Conservation (phyloP, 2,113 vertebrate genomes). For the Solea senegalensis region DNA sequence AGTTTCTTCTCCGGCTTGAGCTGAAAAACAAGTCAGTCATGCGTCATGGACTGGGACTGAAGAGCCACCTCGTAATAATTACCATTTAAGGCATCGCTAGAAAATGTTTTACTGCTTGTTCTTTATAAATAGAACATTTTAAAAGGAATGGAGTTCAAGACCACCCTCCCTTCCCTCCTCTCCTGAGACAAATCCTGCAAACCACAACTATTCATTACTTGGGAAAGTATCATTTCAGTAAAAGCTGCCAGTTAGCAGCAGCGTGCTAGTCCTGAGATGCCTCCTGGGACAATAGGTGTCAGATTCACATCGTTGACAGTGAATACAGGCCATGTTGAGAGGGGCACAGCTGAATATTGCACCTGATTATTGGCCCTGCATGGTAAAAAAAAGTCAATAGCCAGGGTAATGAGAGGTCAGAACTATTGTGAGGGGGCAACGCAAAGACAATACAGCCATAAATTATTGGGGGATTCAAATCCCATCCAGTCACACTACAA, state of each 20-base stretch:
- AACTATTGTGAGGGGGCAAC: slow-evolving; percentile 48
- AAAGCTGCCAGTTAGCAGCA: slow-evolving; percentile 62
- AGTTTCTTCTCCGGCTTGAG: slow-evolving; percentile 17
- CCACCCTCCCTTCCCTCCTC: slow-evolving; percentile 13
- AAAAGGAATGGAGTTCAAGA: slow-evolving; percentile 40
- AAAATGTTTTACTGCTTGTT: slow-evolving; percentile 25
- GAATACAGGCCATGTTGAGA: slow-evolving; percentile 61
- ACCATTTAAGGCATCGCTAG: slow-evolving; percentile 76
- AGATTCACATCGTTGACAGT: slow-evolving; percentile 66
- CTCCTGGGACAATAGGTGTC: slow-evolving; percentile 67
- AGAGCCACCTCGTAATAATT: slow-evolving; percentile 31
- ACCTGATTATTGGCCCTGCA: slow-evolving; percentile 36
- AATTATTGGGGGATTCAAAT: slow-evolving; percentile 68
- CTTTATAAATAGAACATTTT: slow-evolving; percentile 41
- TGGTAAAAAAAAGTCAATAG: slow-evolving; percentile 23
- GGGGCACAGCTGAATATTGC: slow-evolving; percentile 54
- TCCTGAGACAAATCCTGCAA: slow-evolving; percentile 57
- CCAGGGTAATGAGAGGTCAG: slow-evolving; percentile 54
- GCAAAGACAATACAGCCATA: slow-evolving; percentile 75
- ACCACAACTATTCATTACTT: slow-evolving; percentile 79
- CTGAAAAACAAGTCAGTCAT: slow-evolving; percentile 17
- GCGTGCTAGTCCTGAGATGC: slow-evolving; percentile 57
- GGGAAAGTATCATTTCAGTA: slow-evolving; percentile 75
- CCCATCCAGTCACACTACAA: slow-evolving; percentile 64
- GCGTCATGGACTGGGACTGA: slow-evolving; percentile 37